These are phyloP conservation scores for Oxystoma pomonae DNA, from an alignment of 2,888 invertebrate species.

Conservation along the genomic window DNA sequence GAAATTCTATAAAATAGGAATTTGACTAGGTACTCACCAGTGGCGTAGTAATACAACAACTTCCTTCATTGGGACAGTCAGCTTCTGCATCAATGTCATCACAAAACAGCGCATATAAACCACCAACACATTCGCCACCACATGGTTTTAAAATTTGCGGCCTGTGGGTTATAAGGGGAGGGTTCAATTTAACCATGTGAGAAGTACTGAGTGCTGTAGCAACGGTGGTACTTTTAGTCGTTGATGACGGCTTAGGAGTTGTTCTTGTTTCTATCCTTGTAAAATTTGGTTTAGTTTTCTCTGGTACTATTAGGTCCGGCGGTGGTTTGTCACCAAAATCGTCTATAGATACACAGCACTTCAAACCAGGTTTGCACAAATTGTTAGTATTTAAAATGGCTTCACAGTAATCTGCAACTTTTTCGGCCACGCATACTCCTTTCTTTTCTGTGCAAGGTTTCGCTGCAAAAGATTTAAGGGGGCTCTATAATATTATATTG, in stretches of 20 bases:
- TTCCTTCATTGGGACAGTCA: conserved; percentile 68
- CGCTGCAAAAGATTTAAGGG: conserved; percentile 15
- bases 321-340: conserved; percentile 67
- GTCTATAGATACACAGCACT: conserved; percentile 79
- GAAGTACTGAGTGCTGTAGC: conserved; percentile 22
- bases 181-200: conserved; percentile 24
- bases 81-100: conserved; percentile 80
- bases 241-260: conserved; percentile 38
- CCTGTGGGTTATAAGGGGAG: conserved; percentile 41
- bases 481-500: conserved; percentile 3
- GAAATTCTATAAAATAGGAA: too few species aligned
- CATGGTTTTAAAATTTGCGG: conserved; percentile 60
- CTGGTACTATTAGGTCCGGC: conserved; percentile 69
- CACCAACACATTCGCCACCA: conserved; percentile 79
- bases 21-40: too few species aligned
- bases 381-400: conserved; percentile 71
- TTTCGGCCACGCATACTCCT: conserved; percentile 79
- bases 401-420: conserved; percentile 81
- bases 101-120: conserved; percentile 78
- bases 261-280: conserved; percentile 45
- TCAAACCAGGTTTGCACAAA: conserved; percentile 69
- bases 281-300: conserved; percentile 52
- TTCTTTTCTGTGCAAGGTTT: conserved; percentile 56
- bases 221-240: conserved; percentile 36
- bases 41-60: conserved; percentile 70